Percentiles rank a stretch among this genome's conserved stretches.
phyloP scores from a whole-genome alignment of 2,888 invertebrate species.

The Sipha maydis region DNA sequence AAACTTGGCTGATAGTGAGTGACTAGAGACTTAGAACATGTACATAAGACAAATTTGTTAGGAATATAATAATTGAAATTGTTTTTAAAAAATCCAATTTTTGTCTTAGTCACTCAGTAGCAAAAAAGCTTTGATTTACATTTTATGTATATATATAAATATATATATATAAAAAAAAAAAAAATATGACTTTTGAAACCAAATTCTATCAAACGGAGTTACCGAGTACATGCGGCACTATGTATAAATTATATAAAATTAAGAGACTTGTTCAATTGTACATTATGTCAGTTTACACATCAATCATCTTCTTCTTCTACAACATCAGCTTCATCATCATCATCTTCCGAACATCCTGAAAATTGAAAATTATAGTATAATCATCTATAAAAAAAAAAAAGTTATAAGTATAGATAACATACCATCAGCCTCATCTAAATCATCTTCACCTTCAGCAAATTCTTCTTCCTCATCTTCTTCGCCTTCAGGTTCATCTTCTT shows the following conservation, averaged over 20 bases:
- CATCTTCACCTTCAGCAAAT: conserved; percentile 75
- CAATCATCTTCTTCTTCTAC: conserved; percentile 65
- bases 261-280: conserved; percentile 63
- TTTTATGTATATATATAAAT: conserved; percentile 38
- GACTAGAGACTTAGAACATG: conserved; percentile 59
- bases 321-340: conserved; percentile 65
- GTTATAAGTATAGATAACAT: not conserved
- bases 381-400: not conserved
- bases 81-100: conserved; percentile 37
- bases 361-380: conserved; percentile 9
- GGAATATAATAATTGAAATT: conserved; percentile 49
- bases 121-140: conserved; percentile 60
- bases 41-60: conserved; percentile 58
- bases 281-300: conserved; percentile 65
- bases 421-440: conserved; percentile 70
- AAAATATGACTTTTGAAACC: conserved; percentile 56
- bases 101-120: conserved; percentile 59
- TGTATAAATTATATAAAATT: conserved; percentile 62
- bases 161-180: not conserved
- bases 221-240: conserved; percentile 60
- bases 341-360: conserved; percentile 64
- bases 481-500: conserved; percentile 74
- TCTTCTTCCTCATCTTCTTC: conserved; percentile 75
- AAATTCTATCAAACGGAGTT: conserved; percentile 60
- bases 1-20: conserved; percentile 61